Evolutionary conservation across 2,797 vertebrate species (phyloP).

Genomic region (Graptemys geographica): DNA sequence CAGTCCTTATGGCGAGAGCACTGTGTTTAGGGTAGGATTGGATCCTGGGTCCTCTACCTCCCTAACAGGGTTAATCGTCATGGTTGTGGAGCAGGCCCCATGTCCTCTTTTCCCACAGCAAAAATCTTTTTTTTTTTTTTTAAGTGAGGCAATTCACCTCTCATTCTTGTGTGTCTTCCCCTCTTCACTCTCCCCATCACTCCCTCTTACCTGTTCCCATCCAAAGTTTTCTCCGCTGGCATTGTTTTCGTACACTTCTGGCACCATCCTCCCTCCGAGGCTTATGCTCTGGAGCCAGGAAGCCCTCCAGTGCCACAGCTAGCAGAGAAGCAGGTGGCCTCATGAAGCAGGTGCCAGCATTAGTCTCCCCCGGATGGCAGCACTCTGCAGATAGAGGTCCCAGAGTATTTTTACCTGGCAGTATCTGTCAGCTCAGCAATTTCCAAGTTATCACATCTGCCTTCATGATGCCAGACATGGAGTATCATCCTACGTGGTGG

Average conservation of each 20-base stretch:
- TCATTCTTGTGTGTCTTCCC: neutral
- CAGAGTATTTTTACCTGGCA: neutral
- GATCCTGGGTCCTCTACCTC: neutral
- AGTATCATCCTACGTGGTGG: neutral
- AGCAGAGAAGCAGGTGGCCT: neutral
- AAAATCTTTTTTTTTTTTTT: neutral
- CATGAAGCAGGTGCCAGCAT: neutral
- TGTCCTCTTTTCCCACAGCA: neutral
- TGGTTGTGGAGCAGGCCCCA: neutral
- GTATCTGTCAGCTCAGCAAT: neutral
- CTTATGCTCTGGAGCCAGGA: neutral
- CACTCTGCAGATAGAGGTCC: neutral
- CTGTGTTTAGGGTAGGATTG: neutral
- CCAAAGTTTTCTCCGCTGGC: neutral
- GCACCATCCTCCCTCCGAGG: neutral
- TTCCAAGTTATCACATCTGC: neutral
- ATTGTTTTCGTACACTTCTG: neutral
- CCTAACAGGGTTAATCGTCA: accelerated
- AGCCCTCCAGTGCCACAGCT: neutral
- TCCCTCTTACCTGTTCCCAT: neutral
- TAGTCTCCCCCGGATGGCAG: neutral
- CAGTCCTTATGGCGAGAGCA: neutral
- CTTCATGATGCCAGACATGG: neutral
- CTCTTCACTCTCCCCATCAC: neutral
- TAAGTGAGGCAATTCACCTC: accelerated